These are phyloP conservation scores for Scyliorhinus canicula DNA, from an alignment of 2,797 vertebrate genomes.

Conservation along the genomic window DNA sequence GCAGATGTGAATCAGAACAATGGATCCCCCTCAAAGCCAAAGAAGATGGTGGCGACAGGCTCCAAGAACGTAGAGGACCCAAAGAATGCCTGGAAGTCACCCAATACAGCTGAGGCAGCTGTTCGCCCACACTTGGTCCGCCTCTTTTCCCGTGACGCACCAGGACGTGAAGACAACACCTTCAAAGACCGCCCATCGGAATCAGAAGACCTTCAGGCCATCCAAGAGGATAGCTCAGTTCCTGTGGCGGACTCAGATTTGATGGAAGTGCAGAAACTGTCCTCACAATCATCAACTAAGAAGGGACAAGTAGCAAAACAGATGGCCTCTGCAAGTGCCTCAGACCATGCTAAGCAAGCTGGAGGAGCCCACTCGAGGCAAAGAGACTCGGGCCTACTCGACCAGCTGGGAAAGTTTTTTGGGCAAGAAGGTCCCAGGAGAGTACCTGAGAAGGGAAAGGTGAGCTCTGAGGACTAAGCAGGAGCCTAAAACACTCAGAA, in stretches of 20 bases:
- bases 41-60: constrained; percentile 88
- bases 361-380: constrained; percentile 67
- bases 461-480: constrained; percentile 69
- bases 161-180: constrained; percentile 98
- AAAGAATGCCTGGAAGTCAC: constrained; percentile 66
- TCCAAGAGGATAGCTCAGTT: constrained; percentile 82
- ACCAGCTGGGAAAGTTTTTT: constrained; percentile 96
- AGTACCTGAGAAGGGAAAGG: constrained; percentile 75
- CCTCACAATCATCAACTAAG: constrained; percentile 51
- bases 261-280: constrained; percentile 82
- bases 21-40: constrained; percentile 78
- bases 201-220: constrained; percentile 97
- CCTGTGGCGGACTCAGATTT: constrained; percentile 75
- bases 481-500: constrained; percentile 45
- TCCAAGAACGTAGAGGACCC: constrained; percentile 76
- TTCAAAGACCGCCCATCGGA: constrained; percentile 99
- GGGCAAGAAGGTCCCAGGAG: constrained; percentile 81
- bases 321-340: constrained; percentile 87
- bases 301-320: constrained; percentile 63
- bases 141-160: constrained; percentile 99
- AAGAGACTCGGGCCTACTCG: constrained; percentile 85
- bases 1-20: constrained; percentile 96
- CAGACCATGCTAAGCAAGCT: constrained; percentile 69
- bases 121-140: constrained; percentile 95
- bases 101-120: constrained; percentile 81